Base-by-base conservation (phyloP, 2,113 vertebrate genomes). In the Lamprologus sp. region DNA sequence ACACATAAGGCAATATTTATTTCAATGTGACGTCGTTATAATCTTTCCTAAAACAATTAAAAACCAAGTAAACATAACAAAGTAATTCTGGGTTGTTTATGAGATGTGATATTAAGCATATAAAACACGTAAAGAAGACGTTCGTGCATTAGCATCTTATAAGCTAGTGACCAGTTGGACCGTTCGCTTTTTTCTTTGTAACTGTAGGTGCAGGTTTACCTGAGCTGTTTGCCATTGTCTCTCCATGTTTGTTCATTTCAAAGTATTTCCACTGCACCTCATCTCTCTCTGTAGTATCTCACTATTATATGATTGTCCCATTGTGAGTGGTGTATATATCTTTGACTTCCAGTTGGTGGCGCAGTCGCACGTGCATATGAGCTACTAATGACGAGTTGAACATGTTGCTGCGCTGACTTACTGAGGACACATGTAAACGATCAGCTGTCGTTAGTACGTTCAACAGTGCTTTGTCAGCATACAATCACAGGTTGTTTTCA, bases 391-490 rank as follows among this genome's bases (percentile, higher is more conserved):
- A 45, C 2, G 21, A 26, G 68, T 75, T 17, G 40, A 47, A 47
- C 40, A 1, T 11, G 40, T 4, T 47, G 68, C 68, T 45, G 37
- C 8, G 12, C 65, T 45, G 37, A 42, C n/a, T 42, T 21, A 40
- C 35, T 70, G 35, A 70, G n/a, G 65, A 15, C 37, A 70, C 0
- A 15, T 0, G 13, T 42, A 2, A 70, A 17, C 6, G 1, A 73
- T 2, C 40, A 73, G 68, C 68, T 73, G 5, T 26, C 37, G 68
- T 73, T 26, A 0, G 14, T 73, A 45, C 40, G 13, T 23, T 5
- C 65, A 9, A 42, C 37, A 45, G 37, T 10, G 21, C 68, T 73
- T 2, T 73, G 42, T 19, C 23, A 47, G 40, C 42, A 28, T 19
- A 26, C 68, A 77, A 14, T 49, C 1, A 49, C 6, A 47, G 40